These are phyloP conservation scores for Petrophora chlorosata DNA, from an alignment of 2,888 invertebrate genomes.

Conservation along the genomic window DNA sequence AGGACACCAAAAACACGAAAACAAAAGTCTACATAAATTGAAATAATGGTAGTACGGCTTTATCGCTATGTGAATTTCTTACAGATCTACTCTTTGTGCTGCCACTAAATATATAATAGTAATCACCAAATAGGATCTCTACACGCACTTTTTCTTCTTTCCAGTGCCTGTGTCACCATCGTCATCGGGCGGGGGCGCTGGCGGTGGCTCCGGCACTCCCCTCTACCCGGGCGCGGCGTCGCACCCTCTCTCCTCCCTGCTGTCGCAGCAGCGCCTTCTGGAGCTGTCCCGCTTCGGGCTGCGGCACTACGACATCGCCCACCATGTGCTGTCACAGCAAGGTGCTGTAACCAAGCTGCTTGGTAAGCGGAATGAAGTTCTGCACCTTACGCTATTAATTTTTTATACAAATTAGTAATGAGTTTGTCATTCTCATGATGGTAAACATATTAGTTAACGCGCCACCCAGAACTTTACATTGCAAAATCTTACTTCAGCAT, in stretches of 20 bases:
- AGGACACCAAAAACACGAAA: too few relatives aligned
- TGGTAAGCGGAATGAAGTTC: constrained; percentile 85
- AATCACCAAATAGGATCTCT: too few relatives aligned
- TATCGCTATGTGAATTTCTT: too few relatives aligned
- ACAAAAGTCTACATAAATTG: too few relatives aligned
- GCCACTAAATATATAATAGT: too few relatives aligned
- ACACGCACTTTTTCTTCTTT: constrained; percentile 44
- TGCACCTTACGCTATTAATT: constrained; percentile 5
- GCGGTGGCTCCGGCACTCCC: constrained; percentile 72
- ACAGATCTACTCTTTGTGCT: too few relatives aligned
- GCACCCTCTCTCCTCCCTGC: constrained; percentile 88
- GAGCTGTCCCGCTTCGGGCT: constrained; percentile 92
- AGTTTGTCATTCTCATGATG: too few relatives aligned
- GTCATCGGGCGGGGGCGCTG: constrained; percentile 76
- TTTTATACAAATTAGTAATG: too few relatives aligned
- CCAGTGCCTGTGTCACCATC: constrained; percentile 83
- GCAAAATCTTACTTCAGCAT: too few relatives aligned
- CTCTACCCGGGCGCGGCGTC: constrained; percentile 76
- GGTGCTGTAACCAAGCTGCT: constrained; percentile 95
- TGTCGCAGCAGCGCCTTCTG: constrained; percentile 91
- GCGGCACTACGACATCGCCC: constrained; percentile 94
- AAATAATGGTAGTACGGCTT: too few relatives aligned
- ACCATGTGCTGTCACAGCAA: constrained; percentile 95
- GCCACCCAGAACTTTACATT: too few relatives aligned
- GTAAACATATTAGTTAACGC: too few relatives aligned